Percentiles rank a stretch among this genome's conserved stretches.
phyloP scores from a whole-genome alignment of 2,888 invertebrate species.

The Agrotis exclamationis region DNA sequence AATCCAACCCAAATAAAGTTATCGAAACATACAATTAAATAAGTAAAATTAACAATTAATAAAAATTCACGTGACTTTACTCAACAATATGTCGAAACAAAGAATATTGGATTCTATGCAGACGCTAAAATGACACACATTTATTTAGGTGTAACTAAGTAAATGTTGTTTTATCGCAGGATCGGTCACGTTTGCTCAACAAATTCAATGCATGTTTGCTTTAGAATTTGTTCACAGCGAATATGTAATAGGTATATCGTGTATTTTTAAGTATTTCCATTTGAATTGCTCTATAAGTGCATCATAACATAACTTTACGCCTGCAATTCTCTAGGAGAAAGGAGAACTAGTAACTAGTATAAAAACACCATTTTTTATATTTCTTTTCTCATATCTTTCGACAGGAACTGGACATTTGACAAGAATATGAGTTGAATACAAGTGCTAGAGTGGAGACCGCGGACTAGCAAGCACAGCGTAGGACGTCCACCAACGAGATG shows the following conservation, averaged over 20 bases:
- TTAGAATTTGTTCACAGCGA: constrained; percentile 9
- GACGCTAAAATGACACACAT: constrained; percentile 4
- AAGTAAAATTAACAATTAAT: not conserved
- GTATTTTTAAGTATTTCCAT: constrained; percentile 21
- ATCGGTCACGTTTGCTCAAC: constrained; percentile 13
- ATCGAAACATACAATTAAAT: not conserved
- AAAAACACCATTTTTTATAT: too few relatives aligned
- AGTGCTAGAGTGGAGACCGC: too few relatives aligned
- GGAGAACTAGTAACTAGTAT: too few relatives aligned
- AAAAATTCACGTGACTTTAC: not conserved
- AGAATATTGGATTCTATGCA: not conserved
- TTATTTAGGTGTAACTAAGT: constrained; percentile 9
- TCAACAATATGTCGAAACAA: not conserved
- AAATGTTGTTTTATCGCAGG: constrained; percentile 20
- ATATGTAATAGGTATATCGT: not conserved
- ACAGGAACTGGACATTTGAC: too few relatives aligned
- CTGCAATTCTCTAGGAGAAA: too few relatives aligned
- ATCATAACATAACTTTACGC: not conserved
- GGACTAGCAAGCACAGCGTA: too few relatives aligned
- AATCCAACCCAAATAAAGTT: too few relatives aligned
- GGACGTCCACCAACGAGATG: too few relatives aligned
- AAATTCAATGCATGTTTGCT: constrained; percentile 26
- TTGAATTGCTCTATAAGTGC: not conserved
- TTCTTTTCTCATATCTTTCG: too few relatives aligned
- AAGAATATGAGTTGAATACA: too few relatives aligned